Base-by-base conservation (phyloP, 2,888 invertebrate species). In the Neocrepidodera transversa region DNA sequence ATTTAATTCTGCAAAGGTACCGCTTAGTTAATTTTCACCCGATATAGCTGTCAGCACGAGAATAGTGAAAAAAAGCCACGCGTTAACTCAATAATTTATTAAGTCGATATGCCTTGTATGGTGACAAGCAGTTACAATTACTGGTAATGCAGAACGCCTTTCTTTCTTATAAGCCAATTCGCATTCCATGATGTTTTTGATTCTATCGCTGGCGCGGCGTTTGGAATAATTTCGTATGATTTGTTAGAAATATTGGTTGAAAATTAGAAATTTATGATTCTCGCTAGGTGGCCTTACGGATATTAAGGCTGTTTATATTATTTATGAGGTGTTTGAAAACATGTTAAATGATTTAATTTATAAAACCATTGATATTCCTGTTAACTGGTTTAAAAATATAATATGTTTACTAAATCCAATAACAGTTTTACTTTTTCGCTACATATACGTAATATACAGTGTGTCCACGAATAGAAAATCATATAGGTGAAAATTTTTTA, bases 51-150 rank as follows among this genome's bases (percentile, higher is more conserved):
- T 60, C 68, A 67, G 67, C 69, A 68, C 68, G 67, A 69, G 71
- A 64, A 66, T 60, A 58, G 66, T 56, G 67, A 70, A 70, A 71
- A 42, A 71, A 62, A 59, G 69, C 66, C 72, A 69, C 71, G 71
- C 68, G 70, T 69, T 64, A 65, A 65, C 62, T 71, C 68, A 70
- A 72, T 71, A 70, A 73, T 73, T 73, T 70, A 73, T 72, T 68
- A 71, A 68, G 66, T 69, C 58, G 71, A 70, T 68, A 67, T 66
- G 52, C 71, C 71, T 61, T 71, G 67, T 72, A 70, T 63, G 70
- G 71, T 60, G 65, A 68, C 68, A 62, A 67, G 67, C 67, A 70
- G 66, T 70, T 68, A 68, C 69, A 70, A 69, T 67, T 67, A 66
- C 63, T 61, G 66, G 65, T 65, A 68, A 68, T 68, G 67, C 65